Conservation (phyloP, 2,113 vertebrate genomes). For the Callospermophilus lateralis region DNA sequence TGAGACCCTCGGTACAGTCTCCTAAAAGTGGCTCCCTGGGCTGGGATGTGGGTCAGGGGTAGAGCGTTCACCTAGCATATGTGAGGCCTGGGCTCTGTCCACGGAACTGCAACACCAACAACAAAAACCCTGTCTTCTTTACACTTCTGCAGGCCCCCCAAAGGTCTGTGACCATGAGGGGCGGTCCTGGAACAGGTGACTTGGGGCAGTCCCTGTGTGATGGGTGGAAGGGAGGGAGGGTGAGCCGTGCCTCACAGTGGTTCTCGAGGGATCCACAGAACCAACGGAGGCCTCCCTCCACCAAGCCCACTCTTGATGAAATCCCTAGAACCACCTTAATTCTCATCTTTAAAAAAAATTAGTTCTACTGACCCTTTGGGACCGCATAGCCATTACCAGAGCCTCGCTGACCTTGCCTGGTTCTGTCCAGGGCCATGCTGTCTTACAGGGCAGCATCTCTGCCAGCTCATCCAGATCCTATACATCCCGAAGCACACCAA, state of each 20-base stretch:
- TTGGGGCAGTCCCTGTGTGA: neutral
- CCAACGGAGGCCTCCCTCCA: neutral
- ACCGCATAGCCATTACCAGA: neutral
- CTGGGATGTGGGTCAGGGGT: too few relatives aligned
- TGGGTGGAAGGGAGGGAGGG: neutral
- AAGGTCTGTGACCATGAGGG: neutral
- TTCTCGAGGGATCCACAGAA: neutral
- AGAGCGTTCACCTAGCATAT: too few relatives aligned
- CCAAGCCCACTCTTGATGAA: neutral
- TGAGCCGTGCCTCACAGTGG: fast-evolving
- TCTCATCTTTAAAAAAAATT: neutral
- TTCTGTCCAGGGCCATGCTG: neutral
- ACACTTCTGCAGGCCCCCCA: neutral
- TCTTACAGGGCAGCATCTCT: neutral
- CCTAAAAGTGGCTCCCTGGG: neutral
- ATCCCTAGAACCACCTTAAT: neutral
- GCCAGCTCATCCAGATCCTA: neutral
- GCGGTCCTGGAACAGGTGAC: neutral
- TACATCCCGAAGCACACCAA: neutral
- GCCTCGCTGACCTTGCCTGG: neutral
- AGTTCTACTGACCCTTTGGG: neutral
- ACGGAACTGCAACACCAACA: too few relatives aligned
- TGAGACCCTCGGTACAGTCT: neutral
- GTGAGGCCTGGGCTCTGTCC: too few relatives aligned
- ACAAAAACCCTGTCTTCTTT: neutral